Evolutionary conservation across 2,797 vertebrate genomes (phyloP).

Genomic region (Gymnodraco acuticeps): DNA sequence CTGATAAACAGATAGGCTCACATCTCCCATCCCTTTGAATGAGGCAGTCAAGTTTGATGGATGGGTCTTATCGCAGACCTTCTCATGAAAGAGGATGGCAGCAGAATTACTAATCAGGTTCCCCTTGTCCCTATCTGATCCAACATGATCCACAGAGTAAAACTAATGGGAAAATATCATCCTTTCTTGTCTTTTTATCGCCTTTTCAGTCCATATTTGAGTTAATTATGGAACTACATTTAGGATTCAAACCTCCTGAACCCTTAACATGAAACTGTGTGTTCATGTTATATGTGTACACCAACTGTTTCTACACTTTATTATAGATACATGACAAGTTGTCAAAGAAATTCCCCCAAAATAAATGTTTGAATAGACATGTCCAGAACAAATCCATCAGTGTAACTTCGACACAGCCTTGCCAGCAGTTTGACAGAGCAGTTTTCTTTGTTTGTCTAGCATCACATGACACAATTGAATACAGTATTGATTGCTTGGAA

Average conservation of each 20-base stretch:
- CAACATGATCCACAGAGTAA: slow-evolving; percentile 57
- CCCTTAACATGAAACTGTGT: slow-evolving; percentile 3
- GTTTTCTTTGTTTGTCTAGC: too few species aligned
- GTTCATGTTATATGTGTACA: slow-evolving; percentile 33
- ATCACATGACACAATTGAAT: too few species aligned
- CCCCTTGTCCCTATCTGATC: slow-evolving; percentile 59
- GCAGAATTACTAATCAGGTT: slow-evolving; percentile 64
- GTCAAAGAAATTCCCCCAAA: neutral
- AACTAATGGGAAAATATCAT: slow-evolving; percentile 49
- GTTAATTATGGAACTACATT: slow-evolving; percentile 45
- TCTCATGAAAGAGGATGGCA: slow-evolving; percentile 47
- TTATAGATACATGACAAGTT: slow-evolving; percentile 6
- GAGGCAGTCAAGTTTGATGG: slow-evolving; percentile 68
- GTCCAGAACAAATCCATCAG: slow-evolving; percentile 8
- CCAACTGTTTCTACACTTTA: slow-evolving; percentile 24
- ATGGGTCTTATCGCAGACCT: slow-evolving; percentile 70
- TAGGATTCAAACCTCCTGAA: slow-evolving; percentile 33
- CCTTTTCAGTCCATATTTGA: slow-evolving; percentile 28
- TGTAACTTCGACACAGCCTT: neutral
- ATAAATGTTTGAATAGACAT: neutral
- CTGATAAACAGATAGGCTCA: slow-evolving; percentile 62
- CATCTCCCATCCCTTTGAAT: slow-evolving; percentile 64
- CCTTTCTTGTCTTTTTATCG: slow-evolving; percentile 14
- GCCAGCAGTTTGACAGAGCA: neutral
- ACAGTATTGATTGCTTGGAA: too few species aligned